Evolutionary conservation across 2,797 vertebrate species (phyloP).

Genomic region (Scleropages formosus): DNA sequence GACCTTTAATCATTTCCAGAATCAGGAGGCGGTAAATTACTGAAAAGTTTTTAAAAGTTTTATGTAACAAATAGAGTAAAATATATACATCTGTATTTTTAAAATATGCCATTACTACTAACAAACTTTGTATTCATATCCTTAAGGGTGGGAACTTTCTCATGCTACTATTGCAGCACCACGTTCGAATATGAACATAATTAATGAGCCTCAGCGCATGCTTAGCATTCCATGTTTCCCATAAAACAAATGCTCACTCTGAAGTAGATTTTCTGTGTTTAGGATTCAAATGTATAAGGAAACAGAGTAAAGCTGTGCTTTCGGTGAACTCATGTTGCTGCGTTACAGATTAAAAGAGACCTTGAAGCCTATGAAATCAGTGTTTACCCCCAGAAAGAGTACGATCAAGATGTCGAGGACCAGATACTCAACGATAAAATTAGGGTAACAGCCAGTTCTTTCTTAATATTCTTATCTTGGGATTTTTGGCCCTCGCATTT

Average conservation of each 20-base stretch:
- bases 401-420: constrained; percentile 83
- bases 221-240: too few species aligned
- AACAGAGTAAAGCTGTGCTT: background rate
- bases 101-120: background rate
- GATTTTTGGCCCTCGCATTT: too few species aligned
- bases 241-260: too few species aligned
- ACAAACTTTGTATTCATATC: background rate
- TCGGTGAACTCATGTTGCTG: constrained; percentile 16
- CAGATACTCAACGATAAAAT: constrained; percentile 80
- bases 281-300: too few species aligned
- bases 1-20: background rate
- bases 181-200: background rate
- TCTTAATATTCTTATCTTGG: too few species aligned
- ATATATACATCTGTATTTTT: too few species aligned
- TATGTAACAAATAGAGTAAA: too few species aligned
- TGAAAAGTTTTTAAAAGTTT: background rate
- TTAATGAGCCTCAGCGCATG: background rate
- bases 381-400: constrained; percentile 86
- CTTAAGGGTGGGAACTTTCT: background rate
- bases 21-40: background rate
- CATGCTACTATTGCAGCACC: background rate
- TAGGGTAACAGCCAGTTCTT: constrained; percentile 66
- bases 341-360: constrained; percentile 83
- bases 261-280: too few species aligned
- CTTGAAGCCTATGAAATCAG: constrained; percentile 77